phyloP scores from a whole-genome alignment of 92 coral and sea anemone genomes.

The Epizoanthus rinbou region DNA sequence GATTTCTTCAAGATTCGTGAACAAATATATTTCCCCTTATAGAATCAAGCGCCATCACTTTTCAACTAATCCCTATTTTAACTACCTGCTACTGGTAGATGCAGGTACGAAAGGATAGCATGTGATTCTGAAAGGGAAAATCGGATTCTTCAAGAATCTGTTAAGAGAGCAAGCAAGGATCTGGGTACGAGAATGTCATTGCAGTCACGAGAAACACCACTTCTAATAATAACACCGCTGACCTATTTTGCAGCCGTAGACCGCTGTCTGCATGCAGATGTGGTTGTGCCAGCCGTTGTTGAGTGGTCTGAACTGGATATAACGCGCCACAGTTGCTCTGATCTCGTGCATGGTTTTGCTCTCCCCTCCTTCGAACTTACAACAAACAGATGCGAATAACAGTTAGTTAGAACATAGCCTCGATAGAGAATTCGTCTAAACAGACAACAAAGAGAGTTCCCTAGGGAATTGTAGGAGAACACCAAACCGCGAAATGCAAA shows the following conservation, averaged over 20 bases:
- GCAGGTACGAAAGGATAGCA: too few relatives aligned
- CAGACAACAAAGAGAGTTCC: background rate
- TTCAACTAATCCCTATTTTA: too few relatives aligned
- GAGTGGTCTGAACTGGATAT: background rate
- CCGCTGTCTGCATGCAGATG: constrained; percentile 14
- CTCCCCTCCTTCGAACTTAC: background rate
- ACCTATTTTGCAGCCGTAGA: constrained; percentile 3
- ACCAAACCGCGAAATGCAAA: too few relatives aligned
- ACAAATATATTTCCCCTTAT: too few relatives aligned
- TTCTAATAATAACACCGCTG: background rate
- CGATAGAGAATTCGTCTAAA: background rate
- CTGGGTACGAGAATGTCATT: background rate
- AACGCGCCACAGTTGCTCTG: background rate
- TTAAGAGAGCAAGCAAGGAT: too few relatives aligned
- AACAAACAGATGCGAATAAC: background rate
- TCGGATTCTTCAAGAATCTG: too few relatives aligned
- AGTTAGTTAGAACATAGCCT: background rate
- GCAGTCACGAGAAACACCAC: background rate
- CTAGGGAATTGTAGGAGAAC: too few relatives aligned
- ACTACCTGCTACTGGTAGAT: too few relatives aligned
- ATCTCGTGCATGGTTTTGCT: background rate
- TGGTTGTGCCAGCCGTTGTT: constrained; percentile 9
- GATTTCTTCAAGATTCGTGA: too few relatives aligned
- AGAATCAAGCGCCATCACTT: too few relatives aligned
- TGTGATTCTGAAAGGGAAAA: too few relatives aligned